Base-by-base conservation (phyloP, 2,888 invertebrate genomes). In the Bhutanitis thaidina region DNA sequence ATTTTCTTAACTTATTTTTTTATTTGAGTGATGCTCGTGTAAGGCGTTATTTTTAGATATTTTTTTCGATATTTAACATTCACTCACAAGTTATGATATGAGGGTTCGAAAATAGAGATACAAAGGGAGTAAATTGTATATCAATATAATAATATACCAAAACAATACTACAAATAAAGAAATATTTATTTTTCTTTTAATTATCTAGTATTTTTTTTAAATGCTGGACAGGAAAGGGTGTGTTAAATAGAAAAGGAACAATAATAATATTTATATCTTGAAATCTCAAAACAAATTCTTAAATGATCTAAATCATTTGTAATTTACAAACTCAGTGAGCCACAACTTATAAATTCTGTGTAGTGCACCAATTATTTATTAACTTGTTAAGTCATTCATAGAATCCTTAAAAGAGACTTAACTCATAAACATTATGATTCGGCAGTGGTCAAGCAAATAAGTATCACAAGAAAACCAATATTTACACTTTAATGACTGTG, bases 391-490 rank as follows among this genome's bases (percentile, higher is more conserved):
- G 8, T 27, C 8, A 27, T 27, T 27, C 7, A 5, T 27, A 40
- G 37, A 29, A 29, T 16, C 49, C 30, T 30, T 20, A 43, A 27
- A 27, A 30, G 14, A 15, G 27, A 14, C 16, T 39, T 45, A 50
- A 46, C 14, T 35, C 40, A 45, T 40, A 39, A 13, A 32, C 39
- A 25, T 27, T 44, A 44, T 27, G 29, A 37, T 37, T 20, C 46
- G 51, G 51, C 51, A 52, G 51, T 52, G 51, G 36, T 43, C 41
- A 46, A 46, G 46, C 51, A 43, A 52, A 37, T 41, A 51, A 51
- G 44, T 51, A 43, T 37, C 43, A 32, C 13, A 37, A 51, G 40
- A 29, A 45, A 51, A 30, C 43, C 40, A 51, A 45, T 25, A 40
- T 40, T 39, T 34, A 29, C 5, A 44, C 25, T 14, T 40, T 35